A percentile compares a stretch with the other conserved stretches of the same genome.
Evolutionary conservation across 2,113 vertebrate genomes (phyloP).

Genomic region (Myanophis thanlyinensis): DNA sequence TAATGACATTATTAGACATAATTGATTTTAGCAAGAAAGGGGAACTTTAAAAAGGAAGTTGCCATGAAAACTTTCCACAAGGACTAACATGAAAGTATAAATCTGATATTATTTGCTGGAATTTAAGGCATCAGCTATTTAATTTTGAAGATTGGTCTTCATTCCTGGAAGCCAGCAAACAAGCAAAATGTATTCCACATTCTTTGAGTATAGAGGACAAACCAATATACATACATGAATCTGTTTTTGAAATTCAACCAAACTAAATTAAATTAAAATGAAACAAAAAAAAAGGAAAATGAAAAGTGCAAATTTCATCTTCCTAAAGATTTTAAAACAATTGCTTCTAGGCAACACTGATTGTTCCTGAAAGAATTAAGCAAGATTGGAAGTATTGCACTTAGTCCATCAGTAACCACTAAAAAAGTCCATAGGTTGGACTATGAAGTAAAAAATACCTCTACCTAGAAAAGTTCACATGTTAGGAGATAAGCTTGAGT

Average conservation of each 20-base stretch:
- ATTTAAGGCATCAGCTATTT: not conserved
- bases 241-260: not conserved
- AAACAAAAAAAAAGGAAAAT: not conserved
- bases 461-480: not conserved
- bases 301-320: not conserved
- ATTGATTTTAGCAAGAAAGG: slow-evolving; percentile 29
- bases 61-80: not conserved
- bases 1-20: slow-evolving; percentile 17
- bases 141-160: not conserved
- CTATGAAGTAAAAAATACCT: not conserved
- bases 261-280: not conserved
- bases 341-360: not conserved
- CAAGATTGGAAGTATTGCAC: not conserved
- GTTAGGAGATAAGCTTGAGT: not conserved
- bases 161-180: not conserved
- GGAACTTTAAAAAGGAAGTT: not conserved
- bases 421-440: not conserved
- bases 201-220: not conserved
- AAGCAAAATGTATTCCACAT: not conserved
- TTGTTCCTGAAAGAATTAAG: not conserved
- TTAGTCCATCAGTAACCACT: not conserved
- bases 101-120: not conserved
- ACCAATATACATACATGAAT: not conserved
- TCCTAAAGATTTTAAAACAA: not conserved
- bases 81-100: not conserved